phyloP scores from a whole-genome alignment of 2,797 vertebrate genomes.

The Pipistrellus kuhlii region DNA sequence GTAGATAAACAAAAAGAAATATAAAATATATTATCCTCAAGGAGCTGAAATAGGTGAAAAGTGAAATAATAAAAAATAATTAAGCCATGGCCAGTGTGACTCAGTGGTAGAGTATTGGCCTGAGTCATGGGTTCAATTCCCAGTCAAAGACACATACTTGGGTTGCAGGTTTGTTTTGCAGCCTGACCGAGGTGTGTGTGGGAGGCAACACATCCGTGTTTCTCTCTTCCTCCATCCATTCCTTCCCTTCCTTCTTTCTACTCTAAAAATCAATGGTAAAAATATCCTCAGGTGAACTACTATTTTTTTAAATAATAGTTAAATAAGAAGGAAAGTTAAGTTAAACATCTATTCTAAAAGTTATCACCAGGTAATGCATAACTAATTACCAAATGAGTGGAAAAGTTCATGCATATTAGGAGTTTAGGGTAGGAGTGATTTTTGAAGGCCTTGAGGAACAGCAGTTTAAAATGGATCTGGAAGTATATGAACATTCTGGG shows the following conservation, averaged over 20 bases:
- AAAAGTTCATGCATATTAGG: neutral
- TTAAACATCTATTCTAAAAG: neutral
- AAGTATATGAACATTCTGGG: neutral
- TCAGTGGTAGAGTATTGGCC: no score
- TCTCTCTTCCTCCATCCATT: no score
- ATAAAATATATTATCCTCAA: neutral
- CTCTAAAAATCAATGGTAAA: no score
- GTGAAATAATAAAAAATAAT: neutral
- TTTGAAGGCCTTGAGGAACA: neutral
- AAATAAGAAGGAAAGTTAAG: neutral
- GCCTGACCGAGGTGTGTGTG: no score
- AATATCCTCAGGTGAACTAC: no score
- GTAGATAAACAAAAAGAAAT: neutral
- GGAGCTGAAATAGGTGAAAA: slow-evolving; percentile 1
- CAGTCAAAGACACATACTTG: no score
- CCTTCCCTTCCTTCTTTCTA: no score
- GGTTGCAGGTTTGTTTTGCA: no score
- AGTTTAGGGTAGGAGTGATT: neutral
- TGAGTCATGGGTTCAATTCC: no score
- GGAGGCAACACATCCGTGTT: no score
- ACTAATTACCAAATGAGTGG: neutral
- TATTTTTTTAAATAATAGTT: neutral
- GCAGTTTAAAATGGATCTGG: neutral
- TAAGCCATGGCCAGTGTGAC: no score
- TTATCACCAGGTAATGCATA: neutral